A percentile compares a stretch with the other conserved stretches of the same genome.
Evolutionary conservation across 2,888 invertebrate genomes (phyloP).

Genomic region (Octonoba sinensis): DNA sequence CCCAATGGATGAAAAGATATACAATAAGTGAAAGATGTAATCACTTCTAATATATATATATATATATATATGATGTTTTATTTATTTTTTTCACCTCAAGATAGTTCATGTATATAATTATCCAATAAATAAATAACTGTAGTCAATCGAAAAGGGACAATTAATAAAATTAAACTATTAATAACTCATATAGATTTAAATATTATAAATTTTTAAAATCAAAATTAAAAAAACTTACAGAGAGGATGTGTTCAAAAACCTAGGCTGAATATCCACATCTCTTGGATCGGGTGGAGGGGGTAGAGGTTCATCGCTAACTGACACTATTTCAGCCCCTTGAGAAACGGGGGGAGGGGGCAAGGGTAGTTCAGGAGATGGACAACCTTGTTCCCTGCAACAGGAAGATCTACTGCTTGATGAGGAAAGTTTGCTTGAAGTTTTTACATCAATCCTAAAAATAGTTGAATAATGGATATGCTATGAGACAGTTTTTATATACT

Average conservation of each 20-base stretch:
- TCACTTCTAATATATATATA: no score
- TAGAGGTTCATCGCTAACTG: constrained; percentile 76
- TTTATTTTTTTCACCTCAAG: no score
- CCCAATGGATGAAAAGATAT: no score
- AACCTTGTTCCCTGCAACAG: constrained; percentile 36
- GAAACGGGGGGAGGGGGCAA: constrained; percentile 76
- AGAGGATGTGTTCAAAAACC: constrained; percentile 32
- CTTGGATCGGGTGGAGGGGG: constrained; percentile 78
- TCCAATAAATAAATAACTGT: no score
- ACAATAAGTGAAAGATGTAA: no score
- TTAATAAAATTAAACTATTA: no score
- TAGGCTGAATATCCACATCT: constrained; percentile 55
- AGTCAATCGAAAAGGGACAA: no score
- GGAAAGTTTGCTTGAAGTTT: not conserved
- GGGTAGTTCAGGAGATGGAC: constrained; percentile 72
- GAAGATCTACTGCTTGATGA: constrained; percentile 4
- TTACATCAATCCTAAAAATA: constrained; percentile 28
- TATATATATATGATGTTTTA: no score
- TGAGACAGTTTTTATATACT: no score
- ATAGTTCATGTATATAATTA: no score
- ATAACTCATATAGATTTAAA: no score
- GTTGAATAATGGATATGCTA: not conserved
- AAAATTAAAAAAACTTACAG: constrained; percentile 31
- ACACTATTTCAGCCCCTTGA: constrained; percentile 74
- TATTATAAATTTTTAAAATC: not conserved